Base-by-base conservation (phyloP, 2,797 vertebrate genomes). In the Eurystomus glaucurus region DNA sequence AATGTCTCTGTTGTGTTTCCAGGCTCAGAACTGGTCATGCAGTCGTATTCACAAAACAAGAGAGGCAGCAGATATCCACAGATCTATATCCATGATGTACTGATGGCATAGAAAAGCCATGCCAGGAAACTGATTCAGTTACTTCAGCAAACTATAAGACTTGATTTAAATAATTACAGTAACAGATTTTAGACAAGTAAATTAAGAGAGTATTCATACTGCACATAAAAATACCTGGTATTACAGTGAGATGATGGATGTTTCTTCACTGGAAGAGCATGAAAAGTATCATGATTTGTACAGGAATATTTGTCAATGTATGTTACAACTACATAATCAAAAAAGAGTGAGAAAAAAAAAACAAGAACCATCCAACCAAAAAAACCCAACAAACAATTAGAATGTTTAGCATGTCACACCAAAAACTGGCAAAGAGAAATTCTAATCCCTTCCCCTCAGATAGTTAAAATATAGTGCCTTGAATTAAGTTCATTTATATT, bases 371-470 rank as follows among this genome's bases (percentile, higher is more conserved):
- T 10, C 37, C 37, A 37, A 46, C 10, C 23, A 18, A 28, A 29
- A 28, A 29, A 19, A 31, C 9, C 16, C 31, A n/a, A 55, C 41
- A 43, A 43, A 55, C 54, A n/a, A 20, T 0, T 6, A n/a, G 66
- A 68, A 39, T 69, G 13, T 61, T 85, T 68, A 45, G 1, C 13
- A 45, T n/a, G 8, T 61, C 2, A 4, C 46, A 68, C 29, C 23
- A 64, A 81, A 75, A 31, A 13, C 58, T 31, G 9, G 3, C 9
- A 79, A 87, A 85, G 31, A 85, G 3, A 87, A 87, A 82, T 60
- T 43, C 3, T 45, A 39, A 52, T 19, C 3, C 5, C 2, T 1
- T 66, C 8, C 16, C 10, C 14, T 4, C 3, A 29, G 8, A 25
- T 1, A 35, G 2, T 28, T 90, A 46, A 74, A 88, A 74, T 14